Conservation (phyloP, 1,140 invertebrate genomes). For the Saxidomus purpurata region DNA sequence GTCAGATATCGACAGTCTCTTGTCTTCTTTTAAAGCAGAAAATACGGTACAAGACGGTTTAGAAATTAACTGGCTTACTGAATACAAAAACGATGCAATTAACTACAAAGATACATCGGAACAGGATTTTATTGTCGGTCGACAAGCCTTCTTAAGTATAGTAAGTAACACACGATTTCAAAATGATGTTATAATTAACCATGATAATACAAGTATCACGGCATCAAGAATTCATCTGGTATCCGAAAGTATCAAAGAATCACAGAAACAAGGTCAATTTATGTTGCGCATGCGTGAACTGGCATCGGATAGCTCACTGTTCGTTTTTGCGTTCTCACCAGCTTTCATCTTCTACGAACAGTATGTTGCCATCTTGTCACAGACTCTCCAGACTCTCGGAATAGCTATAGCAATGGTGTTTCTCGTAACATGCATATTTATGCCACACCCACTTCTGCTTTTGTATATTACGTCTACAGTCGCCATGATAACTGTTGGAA, state of each 20-base stretch:
- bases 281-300: conserved; percentile 79
- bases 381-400: conserved; percentile 96
- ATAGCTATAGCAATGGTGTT: conserved; percentile 98
- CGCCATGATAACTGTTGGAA: conserved; percentile 97
- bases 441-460: conserved; percentile 97
- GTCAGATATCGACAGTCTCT: neutral
- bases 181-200: conserved; percentile 95
- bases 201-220: conserved; percentile 92
- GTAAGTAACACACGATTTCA: conserved; percentile 86
- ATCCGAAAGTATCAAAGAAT: conserved; percentile 68
- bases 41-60: conserved; percentile 19
- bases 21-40: conserved; percentile 24
- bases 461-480: conserved; percentile 98
- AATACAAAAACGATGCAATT: conserved; percentile 89
- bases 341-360: conserved; percentile 87
- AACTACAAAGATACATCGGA: conserved; percentile 80
- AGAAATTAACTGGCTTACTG: neutral
- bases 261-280: conserved; percentile 73
- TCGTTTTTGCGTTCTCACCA: conserved; percentile 77
- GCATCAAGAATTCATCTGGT: conserved; percentile 83
- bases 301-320: conserved; percentile 66
- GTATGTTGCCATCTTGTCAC: conserved; percentile 96
- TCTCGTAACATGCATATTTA: conserved; percentile 98
- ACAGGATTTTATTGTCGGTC: conserved; percentile 91
- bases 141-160: conserved; percentile 90